Conservation (phyloP, 2,113 vertebrate species). For the Lepus europaeus region DNA sequence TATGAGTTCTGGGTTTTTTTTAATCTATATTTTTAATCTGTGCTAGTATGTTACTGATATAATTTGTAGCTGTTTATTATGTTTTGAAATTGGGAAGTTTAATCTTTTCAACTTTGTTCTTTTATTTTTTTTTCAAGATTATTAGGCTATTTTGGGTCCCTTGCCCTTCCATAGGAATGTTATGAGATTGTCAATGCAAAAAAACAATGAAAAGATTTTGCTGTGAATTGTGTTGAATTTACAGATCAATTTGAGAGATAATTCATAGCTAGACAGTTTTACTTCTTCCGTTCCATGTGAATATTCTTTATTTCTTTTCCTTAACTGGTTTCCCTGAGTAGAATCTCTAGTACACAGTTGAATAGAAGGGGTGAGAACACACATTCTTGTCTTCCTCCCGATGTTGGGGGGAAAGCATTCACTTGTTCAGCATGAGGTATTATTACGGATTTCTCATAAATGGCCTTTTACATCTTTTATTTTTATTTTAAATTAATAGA, state of each 20-base stretch:
- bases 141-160: background rate
- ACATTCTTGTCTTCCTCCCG: background rate
- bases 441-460: background rate
- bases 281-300: background rate
- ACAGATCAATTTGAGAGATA: background rate
- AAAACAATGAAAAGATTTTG: background rate
- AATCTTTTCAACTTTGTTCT: background rate
- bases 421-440: background rate
- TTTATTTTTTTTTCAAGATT: background rate
- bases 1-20: background rate
- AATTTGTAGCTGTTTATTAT: background rate
- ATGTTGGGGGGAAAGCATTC: background rate
- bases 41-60: background rate
- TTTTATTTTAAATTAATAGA: background rate
- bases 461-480: background rate
- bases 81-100: conserved; percentile 24
- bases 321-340: background rate
- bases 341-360: background rate
- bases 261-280: background rate
- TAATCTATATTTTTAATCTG: background rate
- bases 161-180: background rate
- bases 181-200: background rate
- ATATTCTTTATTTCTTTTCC: background rate
- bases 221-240: background rate
- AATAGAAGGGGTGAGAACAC: background rate